Evolutionary conservation across 2,113 vertebrate species (phyloP).

Genomic region (Pteronura brasiliensis): DNA sequence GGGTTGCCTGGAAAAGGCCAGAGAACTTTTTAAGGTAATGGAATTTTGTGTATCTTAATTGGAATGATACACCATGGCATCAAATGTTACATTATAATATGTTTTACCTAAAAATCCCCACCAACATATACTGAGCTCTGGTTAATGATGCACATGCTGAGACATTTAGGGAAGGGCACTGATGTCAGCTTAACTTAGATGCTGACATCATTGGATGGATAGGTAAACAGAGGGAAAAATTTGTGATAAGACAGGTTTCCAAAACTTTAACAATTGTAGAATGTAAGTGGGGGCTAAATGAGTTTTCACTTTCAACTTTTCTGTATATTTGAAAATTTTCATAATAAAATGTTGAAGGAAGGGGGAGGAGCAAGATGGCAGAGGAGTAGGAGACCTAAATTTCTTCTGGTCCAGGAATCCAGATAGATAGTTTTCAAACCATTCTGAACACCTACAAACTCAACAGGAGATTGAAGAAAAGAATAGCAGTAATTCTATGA

Average conservation of each 20-base stretch:
- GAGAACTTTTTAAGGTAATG: background rate
- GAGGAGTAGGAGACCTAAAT: no score
- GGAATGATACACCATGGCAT: background rate
- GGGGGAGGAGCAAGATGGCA: no score
- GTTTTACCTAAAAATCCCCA: background rate
- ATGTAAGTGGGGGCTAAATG: background rate
- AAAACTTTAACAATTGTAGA: background rate
- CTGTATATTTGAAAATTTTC: background rate
- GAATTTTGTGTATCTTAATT: background rate
- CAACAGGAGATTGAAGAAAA: no score
- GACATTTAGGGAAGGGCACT: background rate
- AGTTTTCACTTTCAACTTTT: background rate
- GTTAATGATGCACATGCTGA: background rate
- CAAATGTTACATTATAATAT: background rate
- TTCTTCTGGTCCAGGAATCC: no score
- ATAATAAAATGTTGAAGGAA: background rate
- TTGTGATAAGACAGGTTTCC: background rate
- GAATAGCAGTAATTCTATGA: no score
- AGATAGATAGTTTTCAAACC: no score
- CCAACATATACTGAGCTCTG: background rate
- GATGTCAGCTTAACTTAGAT: background rate
- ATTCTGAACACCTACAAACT: no score
- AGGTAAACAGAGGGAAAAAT: background rate
- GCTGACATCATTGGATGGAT: background rate
- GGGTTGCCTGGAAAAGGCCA: background rate